Base-by-base conservation (phyloP, 2,888 invertebrate genomes). In the Oxyteleia sp. region DNA sequence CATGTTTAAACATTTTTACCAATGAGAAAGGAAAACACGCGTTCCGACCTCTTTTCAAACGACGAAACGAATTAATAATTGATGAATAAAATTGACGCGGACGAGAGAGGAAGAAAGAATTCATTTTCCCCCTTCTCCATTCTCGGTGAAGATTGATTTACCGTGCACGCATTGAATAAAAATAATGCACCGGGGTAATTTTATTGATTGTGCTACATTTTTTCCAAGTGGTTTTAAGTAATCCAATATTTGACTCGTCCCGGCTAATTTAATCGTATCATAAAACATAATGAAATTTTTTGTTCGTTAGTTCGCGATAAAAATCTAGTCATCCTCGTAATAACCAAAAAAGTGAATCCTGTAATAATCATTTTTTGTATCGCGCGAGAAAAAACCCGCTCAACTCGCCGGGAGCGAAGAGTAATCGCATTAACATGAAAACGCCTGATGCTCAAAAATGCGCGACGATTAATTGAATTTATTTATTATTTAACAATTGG, bases 121-220 rank as follows among this genome's bases (percentile, higher is more conserved):
- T 26, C 26, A 26, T 5, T 26, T 5, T 26, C 26, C 5, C 5
- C 4, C 26, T 26, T 5, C 5, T 5, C 5, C 26, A 23, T 49
- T 20, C 10, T 53, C n/a, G 3, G 29, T n/a, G 5, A 15, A 43
- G 45, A 64, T 55, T 64, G 41, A 74, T 53, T 61, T 11, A 26
- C 16, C 29, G 18, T 45, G 38, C 10, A 32, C 18, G 35, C 35
- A 35, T 32, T 13, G 51, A 49, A 66, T 20, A 51, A 53, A 68
- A 61, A 68, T 68, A 69, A 68, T 63, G 35, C 53, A 26, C 4
- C 53, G 49, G 7, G 41, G 49, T 59, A 66, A 76, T 78, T 71
- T 79, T 79, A 79, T 79, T 71, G 64, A 71, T 79, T 64, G 51
- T 71, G n/a, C n/a, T n/a, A n/a, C n/a, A n/a, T n/a, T n/a, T n/a